Evolutionary conservation across 2,888 invertebrate species (phyloP).

Genomic region (Sinodicranocentrus sp.): DNA sequence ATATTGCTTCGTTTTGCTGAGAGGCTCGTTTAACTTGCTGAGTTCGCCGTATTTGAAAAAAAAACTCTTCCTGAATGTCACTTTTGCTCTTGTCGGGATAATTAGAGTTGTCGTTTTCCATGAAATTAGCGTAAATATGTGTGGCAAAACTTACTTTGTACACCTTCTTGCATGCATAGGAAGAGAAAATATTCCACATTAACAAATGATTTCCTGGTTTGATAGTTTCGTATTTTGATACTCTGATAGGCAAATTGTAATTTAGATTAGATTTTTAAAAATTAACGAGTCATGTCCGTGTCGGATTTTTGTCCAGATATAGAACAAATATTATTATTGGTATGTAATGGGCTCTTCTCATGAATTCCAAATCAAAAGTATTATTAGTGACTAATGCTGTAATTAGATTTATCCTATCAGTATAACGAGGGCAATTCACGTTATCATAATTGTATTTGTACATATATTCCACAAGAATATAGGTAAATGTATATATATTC

Average conservation of each 20-base stretch:
- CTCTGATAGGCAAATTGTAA: not conserved
- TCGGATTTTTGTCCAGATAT: not conserved
- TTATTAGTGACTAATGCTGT: slow-evolving; percentile 21
- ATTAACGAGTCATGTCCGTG: slow-evolving; percentile 12
- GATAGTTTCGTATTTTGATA: too few relatives aligned
- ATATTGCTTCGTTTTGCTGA: not conserved
- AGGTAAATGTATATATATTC: too few relatives aligned
- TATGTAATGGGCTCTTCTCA: too few relatives aligned
- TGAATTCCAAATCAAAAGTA: not conserved
- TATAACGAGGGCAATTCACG: not conserved
- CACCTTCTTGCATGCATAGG: too few relatives aligned
- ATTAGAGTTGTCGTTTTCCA: not conserved
- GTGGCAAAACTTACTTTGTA: too few relatives aligned
- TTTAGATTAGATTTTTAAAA: slow-evolving; percentile 31
- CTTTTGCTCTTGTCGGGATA: too few relatives aligned
- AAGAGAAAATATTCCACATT: too few relatives aligned
- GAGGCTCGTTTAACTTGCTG: too few relatives aligned
- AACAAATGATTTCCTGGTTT: slow-evolving; percentile 11
- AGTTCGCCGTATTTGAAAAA: not conserved
- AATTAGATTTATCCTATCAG: slow-evolving; percentile 20
- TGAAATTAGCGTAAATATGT: too few relatives aligned
- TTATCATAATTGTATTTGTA: slow-evolving; percentile 4
- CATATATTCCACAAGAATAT: too few relatives aligned
- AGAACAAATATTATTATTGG: not conserved
- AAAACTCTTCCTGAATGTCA: slow-evolving; percentile 7